A percentile compares a stretch with the other conserved stretches of the same genome.
These are phyloP conservation scores for Halcyon leucocephala DNA, from an alignment of 2,797 vertebrate genomes.

Conservation along the genomic window DNA sequence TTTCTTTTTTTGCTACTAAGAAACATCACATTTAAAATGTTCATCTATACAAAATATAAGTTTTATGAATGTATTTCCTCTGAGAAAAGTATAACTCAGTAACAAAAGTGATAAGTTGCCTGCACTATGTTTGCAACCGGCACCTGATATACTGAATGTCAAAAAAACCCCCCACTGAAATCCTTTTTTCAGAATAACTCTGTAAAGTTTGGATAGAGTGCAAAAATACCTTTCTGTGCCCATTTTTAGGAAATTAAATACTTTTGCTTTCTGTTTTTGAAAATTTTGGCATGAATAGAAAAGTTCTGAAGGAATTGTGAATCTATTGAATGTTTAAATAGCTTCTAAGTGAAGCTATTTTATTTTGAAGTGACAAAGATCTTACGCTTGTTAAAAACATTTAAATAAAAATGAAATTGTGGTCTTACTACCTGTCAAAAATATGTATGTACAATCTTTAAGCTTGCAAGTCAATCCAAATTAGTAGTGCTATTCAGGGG, in stretches of 20 bases:
- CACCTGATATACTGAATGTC: neutral
- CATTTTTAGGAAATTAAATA: neutral
- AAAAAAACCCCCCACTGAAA: neutral
- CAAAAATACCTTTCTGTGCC: neutral
- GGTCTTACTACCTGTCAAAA: neutral
- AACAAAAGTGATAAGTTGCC: neutral
- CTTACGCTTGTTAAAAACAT: neutral
- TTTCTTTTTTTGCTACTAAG: neutral
- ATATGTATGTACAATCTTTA: neutral
- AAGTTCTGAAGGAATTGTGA: neutral
- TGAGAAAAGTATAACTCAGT: neutral
- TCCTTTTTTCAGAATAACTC: neutral
- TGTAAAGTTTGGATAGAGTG: neutral
- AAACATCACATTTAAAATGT: neutral
- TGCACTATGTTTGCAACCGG: neutral
- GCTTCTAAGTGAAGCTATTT: neutral
- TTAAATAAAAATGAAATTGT: slow-evolving; percentile 2
- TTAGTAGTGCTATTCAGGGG: neutral
- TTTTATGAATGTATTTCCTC: neutral
- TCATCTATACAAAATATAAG: neutral
- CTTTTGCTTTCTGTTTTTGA: neutral
- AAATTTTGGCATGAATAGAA: neutral
- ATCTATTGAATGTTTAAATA: neutral
- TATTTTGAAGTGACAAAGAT: neutral
- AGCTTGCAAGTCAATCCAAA: neutral